Evolutionary conservation across 2,113 vertebrate species (phyloP).

Genomic region (Notothenia coriiceps): DNA sequence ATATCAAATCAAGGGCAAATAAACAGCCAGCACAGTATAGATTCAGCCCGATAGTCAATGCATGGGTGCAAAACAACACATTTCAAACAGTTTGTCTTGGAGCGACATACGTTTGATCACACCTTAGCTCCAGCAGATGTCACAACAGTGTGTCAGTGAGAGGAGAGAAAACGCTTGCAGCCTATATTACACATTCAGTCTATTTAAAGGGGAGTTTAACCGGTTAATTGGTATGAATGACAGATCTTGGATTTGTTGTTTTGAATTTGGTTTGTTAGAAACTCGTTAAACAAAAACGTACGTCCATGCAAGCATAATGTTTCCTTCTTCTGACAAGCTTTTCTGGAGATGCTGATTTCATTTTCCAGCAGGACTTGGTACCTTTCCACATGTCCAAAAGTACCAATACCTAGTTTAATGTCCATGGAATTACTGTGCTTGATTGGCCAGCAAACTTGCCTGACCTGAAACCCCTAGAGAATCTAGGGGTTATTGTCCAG

Average conservation of each 20-base stretch:
- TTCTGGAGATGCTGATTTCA: no score
- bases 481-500: no score
- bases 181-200: slow-evolving; percentile 1
- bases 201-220: slow-evolving; percentile 25
- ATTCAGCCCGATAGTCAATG: not conserved
- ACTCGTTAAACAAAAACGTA: not conserved
- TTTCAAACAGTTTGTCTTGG: slow-evolving; percentile 4
- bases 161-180: slow-evolving; percentile 5
- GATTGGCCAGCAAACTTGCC: no score
- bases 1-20: not conserved
- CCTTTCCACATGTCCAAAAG: no score
- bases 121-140: slow-evolving; percentile 16
- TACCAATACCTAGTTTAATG: no score
- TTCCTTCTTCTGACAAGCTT: not conserved
- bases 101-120: slow-evolving; percentile 32
- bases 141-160: slow-evolving; percentile 12
- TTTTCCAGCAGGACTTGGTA: no score
- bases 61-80: slow-evolving; percentile 1
- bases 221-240: not conserved
- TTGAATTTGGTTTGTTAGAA: not conserved
- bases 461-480: no score
- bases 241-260: not conserved
- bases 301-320: not conserved
- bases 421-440: no score
- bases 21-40: not conserved